Evolutionary conservation across 1,140 invertebrate genomes (phyloP).

Genomic region (Drosophila persimilis): DNA sequence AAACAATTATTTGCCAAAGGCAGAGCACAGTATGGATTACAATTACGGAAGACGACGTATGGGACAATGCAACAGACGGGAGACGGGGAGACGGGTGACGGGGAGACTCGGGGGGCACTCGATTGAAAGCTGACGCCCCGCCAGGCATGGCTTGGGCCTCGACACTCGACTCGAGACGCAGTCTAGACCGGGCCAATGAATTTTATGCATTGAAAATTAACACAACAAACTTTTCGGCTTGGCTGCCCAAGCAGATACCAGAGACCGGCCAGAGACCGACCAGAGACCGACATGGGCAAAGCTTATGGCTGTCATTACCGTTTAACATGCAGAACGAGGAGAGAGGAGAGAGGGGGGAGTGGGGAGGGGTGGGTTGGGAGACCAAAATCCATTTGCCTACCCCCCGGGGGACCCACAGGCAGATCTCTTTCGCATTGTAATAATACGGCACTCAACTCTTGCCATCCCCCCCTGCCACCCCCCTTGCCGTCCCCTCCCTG

Average conservation of each 20-base stretch:
- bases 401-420: constrained; percentile 21
- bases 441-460: constrained; percentile 35
- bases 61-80: constrained; percentile 5
- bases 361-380: not conserved
- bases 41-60: not conserved
- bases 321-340: constrained; percentile 27
- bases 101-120: not conserved
- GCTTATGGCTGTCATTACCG: constrained; percentile 66
- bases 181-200: constrained; percentile 48
- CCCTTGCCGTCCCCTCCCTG: too few species aligned
- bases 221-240: constrained; percentile 78
- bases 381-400: constrained; percentile 66
- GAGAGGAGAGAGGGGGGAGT: too few species aligned
- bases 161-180: constrained; percentile 5
- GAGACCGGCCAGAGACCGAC: too few species aligned
- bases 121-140: constrained; percentile 31
- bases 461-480: not conserved
- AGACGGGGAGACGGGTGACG: too few species aligned
- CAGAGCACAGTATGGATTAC: constrained; percentile 54
- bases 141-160: too few species aligned
- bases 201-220: constrained; percentile 77
- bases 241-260: constrained; percentile 51
- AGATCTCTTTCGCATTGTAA: constrained; percentile 54
- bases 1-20: constrained; percentile 54
- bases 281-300: constrained; percentile 10